Base-by-base conservation (phyloP, 2,113 vertebrate species). In the Amia ocellicauda region DNA sequence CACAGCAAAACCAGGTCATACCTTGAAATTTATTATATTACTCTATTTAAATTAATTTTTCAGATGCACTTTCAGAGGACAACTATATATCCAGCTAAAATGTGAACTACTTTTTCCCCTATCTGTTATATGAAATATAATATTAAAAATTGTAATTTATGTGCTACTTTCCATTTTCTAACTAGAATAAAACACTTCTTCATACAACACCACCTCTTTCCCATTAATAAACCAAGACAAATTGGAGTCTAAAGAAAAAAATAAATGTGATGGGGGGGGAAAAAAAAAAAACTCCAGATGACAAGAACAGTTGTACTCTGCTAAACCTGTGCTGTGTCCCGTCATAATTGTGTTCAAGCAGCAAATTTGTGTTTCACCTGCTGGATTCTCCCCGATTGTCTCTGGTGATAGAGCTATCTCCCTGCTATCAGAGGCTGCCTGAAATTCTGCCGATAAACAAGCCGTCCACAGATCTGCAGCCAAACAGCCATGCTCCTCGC, bases 211-310 rank as follows among this genome's bases (percentile, higher is more conserved):
- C n/a, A n/a, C n/a, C n/a, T n/a, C n/a, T n/a, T n/a, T n/a, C n/a
- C n/a, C n/a, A n/a, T n/a, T n/a, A n/a, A 7, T 36, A 36, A 36
- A 36, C 31, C 11, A 36, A 36, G n/a, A n/a, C n/a, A n/a, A n/a
- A n/a, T n/a, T n/a, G n/a, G n/a, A 36, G 10, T 36, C 11, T 7
- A 36, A 36, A 7, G 1, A 36, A 36, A 36, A 36, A 36, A 36
- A 36, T 80, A 76, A 81, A 83, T 81, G 74, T 80, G 74, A 70
- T 73, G 65, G 72, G 40, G 31, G 71, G 74, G 76, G 55, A 64
- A 69, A 73, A 74, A 64, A 69, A 11, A 11, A 36, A 36, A 79
- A 79, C 79, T 74, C 60, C 60, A 69, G 67, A 67, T 63, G 54
- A 62, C 70, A 27, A 66, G 68, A 78, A 72, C 67, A 42, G 49